A percentile compares a stretch with the other conserved stretches of the same genome.
Evolutionary conservation across 2,113 vertebrate species (phyloP).

Genomic region (Cyanoliseus patagonus): DNA sequence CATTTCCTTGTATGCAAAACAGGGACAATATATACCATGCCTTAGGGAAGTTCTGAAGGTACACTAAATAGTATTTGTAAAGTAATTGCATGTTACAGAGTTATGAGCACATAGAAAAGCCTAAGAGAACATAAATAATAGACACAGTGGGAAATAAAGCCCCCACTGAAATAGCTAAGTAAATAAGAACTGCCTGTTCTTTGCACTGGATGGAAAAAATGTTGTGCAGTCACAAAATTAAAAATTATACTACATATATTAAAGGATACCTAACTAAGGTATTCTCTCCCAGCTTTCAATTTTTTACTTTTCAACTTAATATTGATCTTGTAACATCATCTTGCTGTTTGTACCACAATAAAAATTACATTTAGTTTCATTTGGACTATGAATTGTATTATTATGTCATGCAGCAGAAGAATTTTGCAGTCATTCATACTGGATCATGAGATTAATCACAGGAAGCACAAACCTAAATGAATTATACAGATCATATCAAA

Average conservation of each 20-base stretch:
- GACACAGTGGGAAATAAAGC: slow-evolving; percentile 8
- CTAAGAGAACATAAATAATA: background rate
- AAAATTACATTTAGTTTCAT: background rate
- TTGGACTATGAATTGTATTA: background rate
- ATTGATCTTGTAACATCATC: background rate
- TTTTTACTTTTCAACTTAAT: background rate
- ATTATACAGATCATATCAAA: background rate
- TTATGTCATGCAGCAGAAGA: background rate
- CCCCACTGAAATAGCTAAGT: background rate
- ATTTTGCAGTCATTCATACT: background rate
- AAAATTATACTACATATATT: background rate
- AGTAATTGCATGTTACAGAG: background rate
- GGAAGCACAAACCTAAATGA: background rate
- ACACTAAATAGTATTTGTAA: background rate
- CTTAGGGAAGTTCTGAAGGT: background rate
- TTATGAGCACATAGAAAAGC: background rate
- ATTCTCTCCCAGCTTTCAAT: background rate
- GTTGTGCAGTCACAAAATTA: background rate
- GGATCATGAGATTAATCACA: background rate
- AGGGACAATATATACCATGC: background rate
- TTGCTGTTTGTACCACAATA: background rate
- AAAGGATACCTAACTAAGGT: background rate
- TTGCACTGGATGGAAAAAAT: background rate
- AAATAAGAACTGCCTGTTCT: slow-evolving; percentile 2
- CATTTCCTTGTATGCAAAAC: background rate